Evolutionary conservation across 2,797 vertebrate genomes (phyloP).

Genomic region (Oceanodroma leucorhoa): DNA sequence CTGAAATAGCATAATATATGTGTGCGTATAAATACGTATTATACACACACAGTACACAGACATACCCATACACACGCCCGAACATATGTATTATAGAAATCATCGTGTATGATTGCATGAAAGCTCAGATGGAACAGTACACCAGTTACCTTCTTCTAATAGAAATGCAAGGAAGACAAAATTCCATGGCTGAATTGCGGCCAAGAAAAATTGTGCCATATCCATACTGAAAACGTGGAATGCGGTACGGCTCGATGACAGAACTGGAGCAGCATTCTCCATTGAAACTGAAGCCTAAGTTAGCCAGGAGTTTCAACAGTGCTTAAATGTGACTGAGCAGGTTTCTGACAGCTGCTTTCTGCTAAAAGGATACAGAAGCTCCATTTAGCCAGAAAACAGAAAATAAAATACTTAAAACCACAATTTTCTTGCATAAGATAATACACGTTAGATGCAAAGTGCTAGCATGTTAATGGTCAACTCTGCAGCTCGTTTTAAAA

Average conservation of each 20-base stretch:
- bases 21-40: not conserved
- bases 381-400: conserved; percentile 50
- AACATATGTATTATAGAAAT: conserved; percentile 61
- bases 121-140: conserved; percentile 67
- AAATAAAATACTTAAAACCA: conserved; percentile 21
- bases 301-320: conserved; percentile 44
- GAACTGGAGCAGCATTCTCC: not conserved
- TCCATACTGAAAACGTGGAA: conserved; percentile 12
- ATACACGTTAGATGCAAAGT: conserved; percentile 8
- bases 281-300: conserved; percentile 39
- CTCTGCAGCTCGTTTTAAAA: not conserved
- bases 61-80: conserved; percentile 59
- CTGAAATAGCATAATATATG: conserved; percentile 13
- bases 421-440: not conserved
- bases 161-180: conserved; percentile 66
- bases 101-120: conserved; percentile 55
- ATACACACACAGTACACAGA: conserved; percentile 57
- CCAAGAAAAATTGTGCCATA: conserved; percentile 31
- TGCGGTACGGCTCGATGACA: not conserved
- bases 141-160: conserved; percentile 60
- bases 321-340: conserved; percentile 29
- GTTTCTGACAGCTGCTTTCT: conserved; percentile 46
- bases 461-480: conserved; percentile 25
- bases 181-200: conserved; percentile 47
- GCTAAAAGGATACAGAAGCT: conserved; percentile 35